A percentile compares a stretch with the other conserved stretches of the same genome.
Conservation (phyloP, 2,888 invertebrate genomes). For the Ectobius pallidus region DNA sequence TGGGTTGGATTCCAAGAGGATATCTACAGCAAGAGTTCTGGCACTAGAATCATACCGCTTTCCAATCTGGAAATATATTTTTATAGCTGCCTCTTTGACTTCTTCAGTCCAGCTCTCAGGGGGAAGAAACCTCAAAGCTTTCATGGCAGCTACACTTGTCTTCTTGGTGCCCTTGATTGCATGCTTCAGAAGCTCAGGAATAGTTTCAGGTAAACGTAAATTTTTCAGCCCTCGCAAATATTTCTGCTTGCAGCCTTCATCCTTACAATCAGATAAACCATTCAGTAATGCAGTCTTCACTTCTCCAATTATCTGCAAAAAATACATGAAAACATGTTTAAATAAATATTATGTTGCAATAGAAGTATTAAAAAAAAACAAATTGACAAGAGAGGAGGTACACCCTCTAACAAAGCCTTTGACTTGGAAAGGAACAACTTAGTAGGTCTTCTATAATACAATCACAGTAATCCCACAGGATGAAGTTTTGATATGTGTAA, state of each 20-base stretch:
- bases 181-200: slow-evolving; percentile 64
- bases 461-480: too few relatives aligned
- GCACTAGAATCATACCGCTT: slow-evolving; percentile 71
- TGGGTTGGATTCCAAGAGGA: slow-evolving; percentile 67
- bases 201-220: slow-evolving; percentile 64
- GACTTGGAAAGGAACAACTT: background rate
- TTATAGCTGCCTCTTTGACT: slow-evolving; percentile 59
- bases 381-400: too few relatives aligned
- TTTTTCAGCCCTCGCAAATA: slow-evolving; percentile 74
- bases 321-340: slow-evolving; percentile 9
- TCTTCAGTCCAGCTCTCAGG: slow-evolving; percentile 52
- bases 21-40: slow-evolving; percentile 71
- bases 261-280: slow-evolving; percentile 60
- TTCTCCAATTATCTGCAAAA: slow-evolving; percentile 52
- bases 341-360: too few relatives aligned
- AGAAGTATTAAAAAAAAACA: too few relatives aligned
- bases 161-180: slow-evolving; percentile 60
- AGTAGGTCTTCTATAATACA: too few relatives aligned
- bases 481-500: too few relatives aligned
- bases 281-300: slow-evolving; percentile 53
- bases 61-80: slow-evolving; percentile 65
- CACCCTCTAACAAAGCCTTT: too few relatives aligned
- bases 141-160: slow-evolving; percentile 69
- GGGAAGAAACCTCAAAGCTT: slow-evolving; percentile 65
- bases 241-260: slow-evolving; percentile 63